Base-by-base conservation (phyloP, 2,888 invertebrate species). In the Nephrotoma flavescens region DNA sequence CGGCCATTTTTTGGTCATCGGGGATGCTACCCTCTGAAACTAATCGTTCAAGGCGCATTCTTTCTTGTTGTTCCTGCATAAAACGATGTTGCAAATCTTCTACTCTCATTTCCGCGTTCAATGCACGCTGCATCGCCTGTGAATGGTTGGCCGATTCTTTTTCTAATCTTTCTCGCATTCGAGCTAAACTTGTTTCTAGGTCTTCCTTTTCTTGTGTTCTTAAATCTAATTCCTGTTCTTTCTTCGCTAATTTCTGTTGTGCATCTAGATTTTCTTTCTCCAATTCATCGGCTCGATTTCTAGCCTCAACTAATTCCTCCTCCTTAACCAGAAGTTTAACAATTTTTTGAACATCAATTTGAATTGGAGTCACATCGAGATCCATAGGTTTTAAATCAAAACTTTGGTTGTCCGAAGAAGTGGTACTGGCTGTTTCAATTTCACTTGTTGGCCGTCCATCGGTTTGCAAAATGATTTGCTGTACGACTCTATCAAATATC, bases 131-230 rank as follows among this genome's bases (percentile, higher is more conserved):
- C 87, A 95, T 94, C 1, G 97, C 96, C 92, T 98, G 97, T 90
- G 97, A 95, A 89, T 97, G 97, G 87, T 95, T 94, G 0, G 96
- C 95, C 0, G 96, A 96, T 92, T 98, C 98, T 89, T 96, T 95
- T 91, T 98, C 98, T 42, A 98, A 92, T 6, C 98, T 94, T 89
- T 97, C 96, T 90, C 97, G 97, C 90, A 97, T 94, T 87, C 97
- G 93, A 0, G 94, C 92, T 88, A 97, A 92, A 87, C 96, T 95
- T 1, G 96, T 95, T 91, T 98, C 97, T 89, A 97, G 92, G 91
- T 98, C 98, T 92, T 98, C 98, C 90, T 97, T 96, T 92, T 98
- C 98, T 90, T 98, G 97, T 87, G 95, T 94, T 90, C 96, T 94
- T 89, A 96, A 93, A 92, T 98, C 98, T 88, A 97, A 93, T 91